A percentile compares a stretch with the other conserved stretches of the same genome.
Conservation (phyloP, 2,888 invertebrate genomes). For the Prosopocoilus inquinatus region DNA sequence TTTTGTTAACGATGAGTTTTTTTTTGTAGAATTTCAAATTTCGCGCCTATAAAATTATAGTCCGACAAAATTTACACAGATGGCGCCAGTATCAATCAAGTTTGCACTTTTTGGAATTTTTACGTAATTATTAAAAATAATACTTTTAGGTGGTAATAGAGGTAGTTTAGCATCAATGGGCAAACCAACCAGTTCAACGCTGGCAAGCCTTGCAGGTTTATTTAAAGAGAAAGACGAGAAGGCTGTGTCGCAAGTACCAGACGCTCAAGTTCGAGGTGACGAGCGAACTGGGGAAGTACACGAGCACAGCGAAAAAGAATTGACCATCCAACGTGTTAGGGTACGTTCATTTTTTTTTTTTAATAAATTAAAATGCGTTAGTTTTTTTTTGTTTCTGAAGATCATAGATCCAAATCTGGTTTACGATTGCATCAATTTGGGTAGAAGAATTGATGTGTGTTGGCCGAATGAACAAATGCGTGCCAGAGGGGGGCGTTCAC, state of each 20-base stretch:
- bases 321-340: conserved; percentile 55
- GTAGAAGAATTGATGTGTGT: conserved; percentile 86
- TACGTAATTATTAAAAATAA: background rate
- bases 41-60: too few species aligned
- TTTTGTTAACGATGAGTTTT: too few species aligned
- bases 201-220: conserved; percentile 82
- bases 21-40: too few species aligned
- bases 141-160: conserved; percentile 61
- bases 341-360: conserved; percentile 19
- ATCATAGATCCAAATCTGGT: conserved; percentile 69
- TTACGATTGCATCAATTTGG: conserved; percentile 88
- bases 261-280: conserved; percentile 35
- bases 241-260: conserved; percentile 42
- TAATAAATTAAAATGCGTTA: conserved; percentile 1
- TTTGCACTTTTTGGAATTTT: too few species aligned
- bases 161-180: conserved; percentile 82
- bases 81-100: too few species aligned
- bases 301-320: conserved; percentile 48
- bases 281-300: conserved; percentile 43
- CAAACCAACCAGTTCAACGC: conserved; percentile 83
- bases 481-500: conserved; percentile 79
- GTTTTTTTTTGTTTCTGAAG: conserved; percentile 36
- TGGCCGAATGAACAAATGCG: conserved; percentile 94
- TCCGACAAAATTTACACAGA: too few species aligned
- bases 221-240: conserved; percentile 55